Evolutionary conservation across 2,888 invertebrate genomes (phyloP).

Genomic region (Sinotaia quadrata): DNA sequence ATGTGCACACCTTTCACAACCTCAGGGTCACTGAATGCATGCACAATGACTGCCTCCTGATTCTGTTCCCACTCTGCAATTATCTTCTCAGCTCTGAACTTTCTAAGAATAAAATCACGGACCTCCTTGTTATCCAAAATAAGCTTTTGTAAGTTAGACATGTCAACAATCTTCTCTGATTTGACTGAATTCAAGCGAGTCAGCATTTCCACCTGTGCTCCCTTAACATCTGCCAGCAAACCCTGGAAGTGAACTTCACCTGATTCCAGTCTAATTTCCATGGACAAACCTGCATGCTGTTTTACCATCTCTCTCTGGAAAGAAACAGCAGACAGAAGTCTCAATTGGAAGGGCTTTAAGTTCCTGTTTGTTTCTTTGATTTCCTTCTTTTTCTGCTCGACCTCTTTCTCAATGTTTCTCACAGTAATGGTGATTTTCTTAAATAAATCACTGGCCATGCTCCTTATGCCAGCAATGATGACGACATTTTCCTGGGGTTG

Average conservation of each 20-base stretch:
- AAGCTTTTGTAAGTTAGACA: conserved; percentile 7
- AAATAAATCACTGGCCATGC: neutral
- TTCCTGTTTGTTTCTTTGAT: conserved; percentile 18
- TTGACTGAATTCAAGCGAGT: neutral
- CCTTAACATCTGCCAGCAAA: conserved; percentile 12
- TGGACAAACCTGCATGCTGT: conserved; percentile 12
- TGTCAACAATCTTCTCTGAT: neutral
- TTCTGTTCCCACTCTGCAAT: conserved; percentile 23
- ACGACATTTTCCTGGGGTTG: conserved; percentile 8
- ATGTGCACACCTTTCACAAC: conserved; percentile 13
- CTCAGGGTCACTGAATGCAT: neutral
- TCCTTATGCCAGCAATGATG: conserved; percentile 21
- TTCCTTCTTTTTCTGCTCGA: conserved; percentile 22
- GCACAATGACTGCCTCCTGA: neutral
- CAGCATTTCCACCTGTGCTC: conserved; percentile 27
- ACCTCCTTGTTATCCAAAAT: conserved; percentile 18
- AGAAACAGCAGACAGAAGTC: conserved; percentile 15
- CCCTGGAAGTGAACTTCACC: conserved; percentile 24
- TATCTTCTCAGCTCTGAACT: conserved; percentile 14
- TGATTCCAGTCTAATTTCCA: conserved; percentile 6
- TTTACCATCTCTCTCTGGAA: conserved; percentile 17
- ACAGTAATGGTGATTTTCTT: conserved; percentile 3
- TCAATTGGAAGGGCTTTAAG: conserved; percentile 16
- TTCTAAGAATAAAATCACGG: conserved; percentile 13
- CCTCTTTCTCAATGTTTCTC: conserved; percentile 2